Base-by-base conservation (phyloP, 1,140 invertebrate genomes). In the Dinoponera quadriceps region DNA sequence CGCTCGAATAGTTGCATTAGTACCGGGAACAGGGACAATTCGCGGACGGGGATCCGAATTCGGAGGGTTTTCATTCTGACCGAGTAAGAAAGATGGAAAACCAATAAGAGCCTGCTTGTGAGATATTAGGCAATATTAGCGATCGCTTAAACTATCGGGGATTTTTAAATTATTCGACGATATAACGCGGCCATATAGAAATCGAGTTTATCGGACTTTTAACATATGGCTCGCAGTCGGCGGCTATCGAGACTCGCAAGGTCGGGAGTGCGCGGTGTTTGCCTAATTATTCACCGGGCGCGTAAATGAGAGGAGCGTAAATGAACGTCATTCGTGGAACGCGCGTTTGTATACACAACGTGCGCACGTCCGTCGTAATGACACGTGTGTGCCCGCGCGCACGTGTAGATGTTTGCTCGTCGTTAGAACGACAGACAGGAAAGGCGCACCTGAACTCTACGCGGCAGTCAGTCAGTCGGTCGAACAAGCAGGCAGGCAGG, bases 21-120 rank as follows among this genome's bases (percentile, higher is more conserved):
- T 69, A 69, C 68, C 44, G 33, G 27, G 22, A 14, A 20, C 20
- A 20, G 48, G 22, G 22, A 80, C 69, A 69, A 80, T 48, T 80
- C 27, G 18, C 51, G 14, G 22, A 44, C 20, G 11, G 16, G 13
- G 3, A 33, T 11, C 27, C 66, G 14, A 4, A 33, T 33, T 29
- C 54, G 18, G n/a, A 7, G 25, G 9, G 48, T 68, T 69, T 44
- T 9, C 27, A 27, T 22, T 38, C n/a, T 29, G 13, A 27, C 18
- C 38, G 11, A 44, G 38, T 3, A 44, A 44, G 38, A 44, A 11
- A 44, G 11, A 11, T 44, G 38, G 9, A 9, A 44, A 44, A 44
- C 38, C 38, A 44, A 4, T 4, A 11, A 44, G 38, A 44, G 38
- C 38, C 29, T 33, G 29, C 2, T 33, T 5, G 5, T 33, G 29